Evolutionary conservation across 2,888 invertebrate species (phyloP), one percentile per base, ranked within the genome.

Genomic region (Didymodactylos carnosus): DNA sequence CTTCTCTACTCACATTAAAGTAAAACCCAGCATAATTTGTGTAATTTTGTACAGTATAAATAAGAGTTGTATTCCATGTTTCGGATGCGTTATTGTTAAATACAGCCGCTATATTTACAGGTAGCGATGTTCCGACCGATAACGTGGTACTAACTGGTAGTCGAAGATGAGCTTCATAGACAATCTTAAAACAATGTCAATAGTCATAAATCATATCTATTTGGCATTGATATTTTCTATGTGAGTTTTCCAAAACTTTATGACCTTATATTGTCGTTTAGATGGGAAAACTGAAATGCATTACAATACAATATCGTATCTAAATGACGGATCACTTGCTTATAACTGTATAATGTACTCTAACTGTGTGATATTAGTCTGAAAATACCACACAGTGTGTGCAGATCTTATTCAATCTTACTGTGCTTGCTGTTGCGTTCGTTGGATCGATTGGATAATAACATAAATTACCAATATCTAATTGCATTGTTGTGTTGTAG

Each of bases 401-500:
- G n/a, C n/a, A n/a, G n/a, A n/a, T n/a, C n/a, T n/a, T n/a, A n/a
- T n/a, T n/a, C n/a, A n/a, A n/a, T n/a, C 8, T 71, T 71, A 74
- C 74, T n/a, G 74, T 71, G 43, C 43, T 71, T 11, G 74, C 53
- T 41, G 74, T 46, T 8, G 35, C 16, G 23, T 74, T 74, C 0
- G n/a, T 16, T 25, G 74, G 74, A 23, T 74, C 74, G 27, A 43
- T 19, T 16, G 51, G 41, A 62, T 35, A 74, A 71, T 62, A 74
- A 13, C 71, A 49, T 4, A 74, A 3, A 39, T 51, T 23, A 23
- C 74, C 74, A 39, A 71, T 11, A 71, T 74, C 69, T 5, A 74
- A 27, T 39, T 71, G 71, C 46, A 27, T 39, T 49, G 71, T 25
- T 27, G 71, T 19, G 11, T 41, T 71, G 16, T 71, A 74, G 10